Conservation (phyloP, 2,888 invertebrate genomes). For the Xiphydria camelus region DNA sequence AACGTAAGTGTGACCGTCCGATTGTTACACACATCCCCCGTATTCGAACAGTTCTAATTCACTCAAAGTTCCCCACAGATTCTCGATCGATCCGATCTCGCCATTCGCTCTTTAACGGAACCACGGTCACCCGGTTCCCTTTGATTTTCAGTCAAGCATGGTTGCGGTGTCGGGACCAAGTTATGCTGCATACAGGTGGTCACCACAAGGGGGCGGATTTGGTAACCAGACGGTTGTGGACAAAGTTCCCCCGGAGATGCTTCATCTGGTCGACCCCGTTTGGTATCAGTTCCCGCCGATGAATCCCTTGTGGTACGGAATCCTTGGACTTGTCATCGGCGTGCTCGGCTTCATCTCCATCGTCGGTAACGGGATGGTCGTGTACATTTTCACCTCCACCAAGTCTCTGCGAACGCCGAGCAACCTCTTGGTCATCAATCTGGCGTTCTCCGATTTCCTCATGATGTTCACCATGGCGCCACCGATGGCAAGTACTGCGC, state of each 20-base stretch:
- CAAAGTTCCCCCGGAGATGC: slow-evolving; percentile 73
- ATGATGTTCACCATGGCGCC: slow-evolving; percentile 87
- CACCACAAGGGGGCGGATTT: slow-evolving; percentile 48
- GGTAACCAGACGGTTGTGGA: slow-evolving; percentile 81
- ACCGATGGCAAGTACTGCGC: slow-evolving; percentile 64
- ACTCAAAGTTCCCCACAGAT: too few species aligned
- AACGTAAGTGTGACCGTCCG: slow-evolving; percentile 12
- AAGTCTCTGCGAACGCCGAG: slow-evolving; percentile 84
- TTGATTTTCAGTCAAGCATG: slow-evolving; percentile 43
- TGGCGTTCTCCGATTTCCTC: slow-evolving; percentile 87
- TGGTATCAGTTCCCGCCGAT: slow-evolving; percentile 90
- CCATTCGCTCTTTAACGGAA: not conserved
- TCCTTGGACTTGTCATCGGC: slow-evolving; percentile 78
- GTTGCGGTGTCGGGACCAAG: slow-evolving; percentile 60
- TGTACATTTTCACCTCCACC: slow-evolving; percentile 75
- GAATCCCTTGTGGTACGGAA: slow-evolving; percentile 86
- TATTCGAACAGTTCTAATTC: too few species aligned
- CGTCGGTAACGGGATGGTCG: slow-evolving; percentile 72
- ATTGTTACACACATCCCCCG: not conserved
- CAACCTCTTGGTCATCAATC: slow-evolving; percentile 86
- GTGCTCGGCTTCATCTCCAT: slow-evolving; percentile 72
- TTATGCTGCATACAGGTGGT: slow-evolving; percentile 57
- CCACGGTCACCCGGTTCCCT: too few species aligned
- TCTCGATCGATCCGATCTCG: too few species aligned
- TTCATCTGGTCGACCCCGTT: slow-evolving; percentile 75